phyloP scores from a whole-genome alignment of 2,797 vertebrate genomes.

The Halcyon badia region DNA sequence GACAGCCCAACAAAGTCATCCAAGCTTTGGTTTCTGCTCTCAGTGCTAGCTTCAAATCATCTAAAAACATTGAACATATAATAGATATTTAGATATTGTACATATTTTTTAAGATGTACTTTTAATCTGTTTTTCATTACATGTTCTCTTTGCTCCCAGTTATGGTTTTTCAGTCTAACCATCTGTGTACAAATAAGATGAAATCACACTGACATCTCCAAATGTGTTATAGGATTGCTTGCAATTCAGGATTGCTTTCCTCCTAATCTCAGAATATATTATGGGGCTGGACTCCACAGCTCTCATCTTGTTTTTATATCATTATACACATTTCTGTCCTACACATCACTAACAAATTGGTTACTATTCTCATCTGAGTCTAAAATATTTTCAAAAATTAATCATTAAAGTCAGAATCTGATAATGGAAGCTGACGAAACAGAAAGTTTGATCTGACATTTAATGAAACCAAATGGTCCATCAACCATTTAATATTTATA shows the following conservation, averaged over 20 bases:
- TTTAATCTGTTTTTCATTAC: not conserved
- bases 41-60: constrained; percentile 90
- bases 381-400: not conserved
- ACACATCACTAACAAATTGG: not conserved
- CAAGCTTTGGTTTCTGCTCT: constrained; percentile 91
- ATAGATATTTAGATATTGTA: not conserved
- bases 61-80: constrained; percentile 75
- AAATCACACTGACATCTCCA: not conserved
- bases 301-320: not conserved
- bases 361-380: not conserved
- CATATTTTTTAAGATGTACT: not conserved
- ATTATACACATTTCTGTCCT: not conserved
- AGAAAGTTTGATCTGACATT: not conserved
- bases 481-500: not conserved
- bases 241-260: not conserved
- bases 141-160: not conserved
- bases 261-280: not conserved
- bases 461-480: not conserved
- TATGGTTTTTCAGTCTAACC: not conserved
- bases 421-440: not conserved
- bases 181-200: not conserved
- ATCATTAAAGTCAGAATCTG: not conserved
- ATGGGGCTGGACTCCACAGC: not conserved
- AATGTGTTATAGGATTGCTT: not conserved
- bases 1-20: constrained; percentile 88